Conservation (phyloP, 2,797 vertebrate species). For the Rhinella marina region DNA sequence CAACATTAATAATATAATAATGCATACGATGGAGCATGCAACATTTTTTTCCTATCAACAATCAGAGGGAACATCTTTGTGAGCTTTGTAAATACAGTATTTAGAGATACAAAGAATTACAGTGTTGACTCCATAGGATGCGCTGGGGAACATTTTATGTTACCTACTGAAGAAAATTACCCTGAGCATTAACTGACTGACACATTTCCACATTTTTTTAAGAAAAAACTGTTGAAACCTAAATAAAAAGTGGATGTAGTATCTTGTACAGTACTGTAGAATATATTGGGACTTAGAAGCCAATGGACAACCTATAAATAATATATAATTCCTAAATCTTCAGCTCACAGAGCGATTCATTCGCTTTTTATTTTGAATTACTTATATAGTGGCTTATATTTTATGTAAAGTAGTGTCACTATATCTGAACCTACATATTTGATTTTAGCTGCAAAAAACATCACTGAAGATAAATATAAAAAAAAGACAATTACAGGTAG, state of each 20-base stretch:
- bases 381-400: background rate
- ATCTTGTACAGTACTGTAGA: background rate
- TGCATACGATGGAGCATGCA: no score
- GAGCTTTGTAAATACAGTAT: no score
- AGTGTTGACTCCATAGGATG: background rate
- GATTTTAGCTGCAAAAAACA: slow-evolving; percentile 2
- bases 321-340: no score
- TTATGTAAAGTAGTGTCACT: background rate
- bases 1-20: no score
- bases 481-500: slow-evolving; percentile 12
- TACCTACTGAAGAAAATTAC: background rate
- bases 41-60: no score
- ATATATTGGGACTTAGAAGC: no score
- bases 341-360: no score
- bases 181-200: no score
- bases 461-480: background rate
- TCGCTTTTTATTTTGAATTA: background rate
- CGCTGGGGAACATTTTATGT: background rate
- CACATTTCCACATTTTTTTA: no score
- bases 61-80: no score
- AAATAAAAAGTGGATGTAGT: background rate
- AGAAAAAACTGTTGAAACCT: background rate
- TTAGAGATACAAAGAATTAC: no score
- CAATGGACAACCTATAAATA: no score
- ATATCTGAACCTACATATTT: background rate